These are phyloP conservation scores for Nannospalax galili DNA, from an alignment of 2,113 vertebrate species.

Conservation along the genomic window DNA sequence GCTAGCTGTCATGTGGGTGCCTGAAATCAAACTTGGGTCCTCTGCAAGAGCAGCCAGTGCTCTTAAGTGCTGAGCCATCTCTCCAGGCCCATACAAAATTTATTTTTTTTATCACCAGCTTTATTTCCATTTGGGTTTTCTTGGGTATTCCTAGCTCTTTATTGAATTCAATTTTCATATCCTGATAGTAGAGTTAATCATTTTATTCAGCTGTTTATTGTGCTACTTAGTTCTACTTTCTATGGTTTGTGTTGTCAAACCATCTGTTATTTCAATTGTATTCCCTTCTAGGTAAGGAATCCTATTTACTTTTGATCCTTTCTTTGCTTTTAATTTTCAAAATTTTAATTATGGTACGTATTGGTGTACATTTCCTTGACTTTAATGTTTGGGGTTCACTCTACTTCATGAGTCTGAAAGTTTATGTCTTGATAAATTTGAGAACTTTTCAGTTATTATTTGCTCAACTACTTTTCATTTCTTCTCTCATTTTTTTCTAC, in stretches of 20 bases:
- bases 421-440: neutral
- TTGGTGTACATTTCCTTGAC: neutral
- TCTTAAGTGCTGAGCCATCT: too few relatives aligned
- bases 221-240: neutral
- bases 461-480: neutral
- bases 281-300: neutral
- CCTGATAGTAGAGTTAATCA: neutral
- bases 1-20: too few relatives aligned
- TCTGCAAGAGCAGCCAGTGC: too few relatives aligned
- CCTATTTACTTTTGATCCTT: neutral
- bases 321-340: neutral
- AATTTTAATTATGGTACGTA: neutral
- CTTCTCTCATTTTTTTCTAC: neutral
- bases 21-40: too few relatives aligned
- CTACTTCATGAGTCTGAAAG: neutral
- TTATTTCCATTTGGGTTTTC: neutral
- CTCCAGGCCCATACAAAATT: too few relatives aligned
- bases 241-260: neutral
- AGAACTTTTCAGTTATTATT: neutral
- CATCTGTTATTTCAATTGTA: neutral
- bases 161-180: neutral
- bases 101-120: neutral
- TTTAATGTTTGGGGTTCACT: neutral
- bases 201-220: neutral
- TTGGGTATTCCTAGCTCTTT: neutral